Percentiles rank a stretch among this genome's conserved stretches.
Conservation (phyloP, 64 coral and sea anemone species). For the Montipora sp. region DNA sequence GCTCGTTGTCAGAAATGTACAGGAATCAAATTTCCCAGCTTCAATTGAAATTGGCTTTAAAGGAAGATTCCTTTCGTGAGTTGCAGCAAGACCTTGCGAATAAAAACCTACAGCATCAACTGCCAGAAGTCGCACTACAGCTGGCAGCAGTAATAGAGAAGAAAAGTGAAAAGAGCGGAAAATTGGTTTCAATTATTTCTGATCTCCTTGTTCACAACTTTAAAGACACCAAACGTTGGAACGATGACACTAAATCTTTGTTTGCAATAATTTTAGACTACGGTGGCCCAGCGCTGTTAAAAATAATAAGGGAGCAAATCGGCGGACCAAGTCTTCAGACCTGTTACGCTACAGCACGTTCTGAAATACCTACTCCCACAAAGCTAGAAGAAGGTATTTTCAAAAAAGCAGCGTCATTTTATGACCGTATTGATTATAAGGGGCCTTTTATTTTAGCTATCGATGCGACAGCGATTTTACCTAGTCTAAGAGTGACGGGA, state of each 20-base stretch:
- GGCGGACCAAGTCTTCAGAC: neutral
- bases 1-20: no score
- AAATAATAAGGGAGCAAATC: neutral
- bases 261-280: constrained; percentile 68
- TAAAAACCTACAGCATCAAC: neutral
- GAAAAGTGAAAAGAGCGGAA: neutral
- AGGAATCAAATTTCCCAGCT: no score
- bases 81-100: neutral
- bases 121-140: neutral
- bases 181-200: neutral
- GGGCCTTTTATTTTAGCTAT: constrained; percentile 39
- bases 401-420: constrained; percentile 8
- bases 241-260: constrained; percentile 56
- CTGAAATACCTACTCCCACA: neutral
- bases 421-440: constrained; percentile 7
- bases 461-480: constrained; percentile 26
- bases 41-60: no score
- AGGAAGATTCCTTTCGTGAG: no score
- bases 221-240: constrained; percentile 37
- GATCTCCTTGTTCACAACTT: neutral
- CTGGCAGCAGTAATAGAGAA: neutral
- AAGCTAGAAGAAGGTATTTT: constrained; percentile 17
- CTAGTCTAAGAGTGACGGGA: constrained; percentile 16
- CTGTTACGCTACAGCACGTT: neutral
- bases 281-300: constrained; percentile 17